Conservation (phyloP, 2,113 vertebrate genomes). For the Oncorhynchus tshawytscha region DNA sequence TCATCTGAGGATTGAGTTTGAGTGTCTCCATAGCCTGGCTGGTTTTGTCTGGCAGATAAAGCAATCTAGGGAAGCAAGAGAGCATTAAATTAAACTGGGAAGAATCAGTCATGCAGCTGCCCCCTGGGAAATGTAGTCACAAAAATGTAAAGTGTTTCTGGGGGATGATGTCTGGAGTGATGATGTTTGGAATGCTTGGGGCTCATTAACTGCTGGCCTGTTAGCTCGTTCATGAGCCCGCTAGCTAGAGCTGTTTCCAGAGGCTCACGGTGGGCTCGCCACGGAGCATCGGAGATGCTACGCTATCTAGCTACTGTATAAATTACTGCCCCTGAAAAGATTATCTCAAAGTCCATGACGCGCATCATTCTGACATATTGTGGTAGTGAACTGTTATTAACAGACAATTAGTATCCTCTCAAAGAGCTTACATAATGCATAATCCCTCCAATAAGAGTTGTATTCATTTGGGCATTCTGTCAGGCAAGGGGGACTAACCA, state of each 20-base stretch:
- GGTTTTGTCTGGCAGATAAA: constrained; percentile 48
- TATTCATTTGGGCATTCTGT: constrained; percentile 15
- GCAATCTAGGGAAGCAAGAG: constrained; percentile 63
- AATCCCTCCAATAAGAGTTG: background rate
- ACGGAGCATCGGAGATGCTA: constrained; percentile 13
- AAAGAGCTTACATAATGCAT: background rate
- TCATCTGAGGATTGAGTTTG: constrained; percentile 24
- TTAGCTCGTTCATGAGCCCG: constrained; percentile 52
- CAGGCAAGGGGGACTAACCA: constrained; percentile 17
- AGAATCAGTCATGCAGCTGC: constrained; percentile 67
- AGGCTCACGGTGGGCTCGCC: constrained; percentile 13
- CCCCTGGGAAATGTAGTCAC: constrained; percentile 60
- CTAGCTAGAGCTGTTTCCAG: constrained; percentile 23
- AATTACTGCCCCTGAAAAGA: constrained; percentile 35
- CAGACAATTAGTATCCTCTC: constrained; percentile 3
- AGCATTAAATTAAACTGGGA: constrained; percentile 74
- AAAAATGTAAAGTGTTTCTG: constrained; percentile 56
- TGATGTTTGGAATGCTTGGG: constrained; percentile 38
- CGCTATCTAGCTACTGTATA: constrained; percentile 18
- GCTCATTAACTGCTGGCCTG: constrained; percentile 51
- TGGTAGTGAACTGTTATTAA: constrained; percentile 13
- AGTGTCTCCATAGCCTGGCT: constrained; percentile 22
- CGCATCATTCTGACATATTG: constrained; percentile 8
- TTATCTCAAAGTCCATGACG: constrained; percentile 16
- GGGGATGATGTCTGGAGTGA: constrained; percentile 43